Base-by-base conservation (phyloP, 1,140 invertebrate species). In the Drosophila rhopaloa region DNA sequence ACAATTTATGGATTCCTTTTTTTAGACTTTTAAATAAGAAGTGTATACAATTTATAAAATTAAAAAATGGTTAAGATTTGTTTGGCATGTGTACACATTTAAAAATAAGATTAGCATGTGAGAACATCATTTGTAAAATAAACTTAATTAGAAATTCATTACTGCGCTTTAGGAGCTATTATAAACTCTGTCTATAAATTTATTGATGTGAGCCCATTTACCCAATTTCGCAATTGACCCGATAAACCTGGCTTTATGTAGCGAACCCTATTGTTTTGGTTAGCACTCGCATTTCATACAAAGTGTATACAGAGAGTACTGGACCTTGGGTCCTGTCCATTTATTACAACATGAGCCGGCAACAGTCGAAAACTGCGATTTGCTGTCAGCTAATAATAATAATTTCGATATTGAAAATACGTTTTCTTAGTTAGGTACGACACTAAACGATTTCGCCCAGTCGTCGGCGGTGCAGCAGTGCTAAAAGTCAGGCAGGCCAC, bases 341-440 rank as follows among this genome's bases (percentile, higher is more conserved):
- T 86, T 86, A 88, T 86, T 86, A 86, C 82, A 82, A 81, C 81
- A 88, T 86, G 82, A 81, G 82, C 83, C 82, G 82, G 82, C 82
- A 75, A 66, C 80, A 86, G 79, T 83, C 63, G 73, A 89, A 89
- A 89, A 77, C 79, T 82, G 86, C 86, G 86, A 90, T 90, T 90
- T 90, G 86, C 81, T 90, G 86, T 90, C 86, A 90, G 86, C 86
- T 90, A 90, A 90, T 90, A 90, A 90, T 90, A 90, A 90, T 90
- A 90, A 90, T 90, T 90, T 90, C 79, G 79, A 90, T 90, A 90
- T 86, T 90, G 86, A 90, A 90, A 83, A 90, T 90, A 90, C 79
- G 79, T 82, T 90, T 90, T 86, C 81, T 90, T 90, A 88, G 83
- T 88, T 88, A 88, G 83, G 84, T 89, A 88, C 73, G 86, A 90